Evolutionary conservation across 2,888 invertebrate species (phyloP).

Genomic region (Stomorhina lunata): DNA sequence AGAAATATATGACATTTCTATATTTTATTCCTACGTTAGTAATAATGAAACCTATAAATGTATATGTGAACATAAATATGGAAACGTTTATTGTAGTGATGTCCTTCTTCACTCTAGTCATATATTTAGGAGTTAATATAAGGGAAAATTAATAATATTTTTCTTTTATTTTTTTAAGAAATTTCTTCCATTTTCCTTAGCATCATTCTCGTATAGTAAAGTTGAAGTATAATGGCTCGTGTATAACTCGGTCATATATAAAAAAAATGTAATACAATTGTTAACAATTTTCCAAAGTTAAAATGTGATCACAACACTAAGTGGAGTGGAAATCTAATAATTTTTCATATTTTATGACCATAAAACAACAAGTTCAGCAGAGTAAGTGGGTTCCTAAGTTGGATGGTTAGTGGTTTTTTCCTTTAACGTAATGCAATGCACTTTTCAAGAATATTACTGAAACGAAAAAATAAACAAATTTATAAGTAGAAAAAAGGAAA

Average conservation of each 20-base stretch:
- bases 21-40: not conserved
- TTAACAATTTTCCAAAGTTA: constrained; percentile 53
- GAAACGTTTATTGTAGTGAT: not conserved
- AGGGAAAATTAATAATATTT: constrained; percentile 56
- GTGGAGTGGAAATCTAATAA: constrained; percentile 60
- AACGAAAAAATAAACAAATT: constrained; percentile 14
- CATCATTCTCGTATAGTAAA: not conserved
- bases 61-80: not conserved
- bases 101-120: constrained; percentile 14
- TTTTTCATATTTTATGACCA: constrained; percentile 52
- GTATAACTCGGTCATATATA: not conserved
- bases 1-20: not conserved
- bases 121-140: constrained; percentile 59
- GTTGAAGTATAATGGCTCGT: not conserved
- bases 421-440: constrained; percentile 15
- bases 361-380: constrained; percentile 35
- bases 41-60: not conserved
- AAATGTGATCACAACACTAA: constrained; percentile 56
- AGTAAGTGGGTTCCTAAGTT: no score
- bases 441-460: not conserved
- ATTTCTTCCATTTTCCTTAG: not conserved
- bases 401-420: constrained; percentile 3
- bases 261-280: constrained; percentile 54
- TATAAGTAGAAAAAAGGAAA: no score
- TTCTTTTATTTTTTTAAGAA: not conserved